Evolutionary conservation across 2,888 invertebrate genomes (phyloP).

Genomic region (Coelogynopora nodosa): DNA sequence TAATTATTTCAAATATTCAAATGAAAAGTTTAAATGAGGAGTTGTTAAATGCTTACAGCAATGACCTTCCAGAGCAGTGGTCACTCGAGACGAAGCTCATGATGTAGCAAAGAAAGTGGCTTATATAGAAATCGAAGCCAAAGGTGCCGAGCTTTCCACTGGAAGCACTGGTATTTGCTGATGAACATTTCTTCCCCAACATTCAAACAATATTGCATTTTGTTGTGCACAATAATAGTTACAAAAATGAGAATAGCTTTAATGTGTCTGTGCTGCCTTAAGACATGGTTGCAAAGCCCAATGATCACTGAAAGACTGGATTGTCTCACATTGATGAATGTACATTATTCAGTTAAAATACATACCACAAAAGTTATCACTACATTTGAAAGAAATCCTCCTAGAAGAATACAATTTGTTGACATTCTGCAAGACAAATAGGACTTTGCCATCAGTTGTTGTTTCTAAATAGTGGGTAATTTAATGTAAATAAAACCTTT

Average conservation of each 20-base stretch:
- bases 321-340: neutral
- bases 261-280: neutral
- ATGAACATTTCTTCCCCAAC: neutral
- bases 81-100: neutral
- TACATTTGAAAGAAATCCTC: neutral
- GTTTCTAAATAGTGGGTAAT: too few relatives aligned
- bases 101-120: neutral
- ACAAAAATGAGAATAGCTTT: neutral
- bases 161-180: neutral
- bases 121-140: neutral
- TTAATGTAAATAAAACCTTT: too few relatives aligned
- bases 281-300: neutral
- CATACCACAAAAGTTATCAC: neutral
- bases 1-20: neutral
- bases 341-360: neutral
- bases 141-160: neutral
- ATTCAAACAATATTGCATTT: neutral
- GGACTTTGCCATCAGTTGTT: too few relatives aligned
- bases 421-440: neutral
- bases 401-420: neutral
- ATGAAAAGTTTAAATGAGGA: neutral
- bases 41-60: neutral
- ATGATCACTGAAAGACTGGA: neutral
- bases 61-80: neutral
- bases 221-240: neutral